A percentile compares a stretch with the other conserved stretches of the same genome.
These are phyloP conservation scores for Emydoidea blandingii DNA, from an alignment of 2,797 vertebrate species.

Conservation along the genomic window DNA sequence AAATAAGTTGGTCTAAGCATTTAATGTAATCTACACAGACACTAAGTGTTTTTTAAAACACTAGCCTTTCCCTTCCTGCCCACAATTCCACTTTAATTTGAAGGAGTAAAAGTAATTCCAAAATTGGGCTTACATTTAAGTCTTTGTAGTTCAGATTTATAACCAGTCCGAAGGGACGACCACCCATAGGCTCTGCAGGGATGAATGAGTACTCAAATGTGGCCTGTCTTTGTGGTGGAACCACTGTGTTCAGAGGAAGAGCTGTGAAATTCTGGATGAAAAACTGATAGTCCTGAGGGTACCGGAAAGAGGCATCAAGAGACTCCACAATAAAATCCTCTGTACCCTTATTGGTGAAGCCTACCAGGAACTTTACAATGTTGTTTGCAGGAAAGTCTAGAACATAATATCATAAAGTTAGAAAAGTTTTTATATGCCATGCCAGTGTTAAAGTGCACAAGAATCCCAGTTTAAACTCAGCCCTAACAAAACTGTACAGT, in stretches of 20 bases:
- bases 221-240: conserved; percentile 92
- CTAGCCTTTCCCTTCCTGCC: background rate
- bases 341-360: conserved; percentile 95
- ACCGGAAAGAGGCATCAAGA: conserved; percentile 97
- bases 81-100: background rate
- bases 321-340: conserved; percentile 96
- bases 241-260: conserved; percentile 89
- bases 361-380: conserved; percentile 97
- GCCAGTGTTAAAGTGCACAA: background rate
- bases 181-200: conserved; percentile 98
- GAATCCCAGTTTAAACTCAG: background rate
- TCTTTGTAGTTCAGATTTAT: conserved; percentile 99
- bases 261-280: conserved; percentile 99
- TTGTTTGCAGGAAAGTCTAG: conserved; percentile 97
- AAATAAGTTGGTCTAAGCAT: background rate
- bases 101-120: background rate
- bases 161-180: conserved; percentile 95
- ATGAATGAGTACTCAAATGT: conserved; percentile 99
- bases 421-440: background rate
- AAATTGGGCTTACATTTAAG: conserved; percentile 83
- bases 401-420: conserved; percentile 23
- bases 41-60: background rate
- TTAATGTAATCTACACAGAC: background rate
- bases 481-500: background rate
- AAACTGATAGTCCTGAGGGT: conserved; percentile 98